Conservation (phyloP, 92 coral and sea anemone genomes). For the Galaxea fascicularis region DNA sequence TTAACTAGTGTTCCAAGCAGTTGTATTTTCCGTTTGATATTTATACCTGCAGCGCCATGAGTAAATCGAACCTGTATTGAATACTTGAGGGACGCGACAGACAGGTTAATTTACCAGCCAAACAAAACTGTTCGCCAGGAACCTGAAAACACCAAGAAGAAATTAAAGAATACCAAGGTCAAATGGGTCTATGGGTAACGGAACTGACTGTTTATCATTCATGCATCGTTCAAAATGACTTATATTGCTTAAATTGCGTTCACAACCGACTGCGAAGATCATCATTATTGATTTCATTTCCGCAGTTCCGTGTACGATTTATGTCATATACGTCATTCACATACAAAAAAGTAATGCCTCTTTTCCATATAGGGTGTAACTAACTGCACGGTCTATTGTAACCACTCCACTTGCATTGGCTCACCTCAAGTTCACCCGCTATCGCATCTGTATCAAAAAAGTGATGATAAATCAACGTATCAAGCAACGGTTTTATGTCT, state of each 20-base stretch:
- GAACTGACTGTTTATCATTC: too few species aligned
- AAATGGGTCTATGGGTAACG: background rate
- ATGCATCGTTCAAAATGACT: too few species aligned
- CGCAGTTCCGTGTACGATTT: too few species aligned
- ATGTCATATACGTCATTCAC: too few species aligned
- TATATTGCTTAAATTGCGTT: too few species aligned
- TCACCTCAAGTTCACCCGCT: conserved; percentile 74
- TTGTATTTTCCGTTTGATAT: background rate
- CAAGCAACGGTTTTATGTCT: conserved; percentile 40
- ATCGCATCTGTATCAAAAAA: conserved; percentile 55
- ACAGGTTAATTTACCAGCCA: conserved; percentile 79
- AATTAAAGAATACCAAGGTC: background rate
- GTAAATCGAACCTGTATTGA: conserved; percentile 75
- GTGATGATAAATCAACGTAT: conserved; percentile 74
- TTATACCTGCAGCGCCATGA: conserved; percentile 74
- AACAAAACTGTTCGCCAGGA: conserved; percentile 77
- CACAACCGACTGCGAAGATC: too few species aligned
- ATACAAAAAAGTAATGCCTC: too few species aligned
- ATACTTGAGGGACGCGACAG: conserved; percentile 60
- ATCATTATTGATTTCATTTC: too few species aligned
- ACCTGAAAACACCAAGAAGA: conserved; percentile 32
- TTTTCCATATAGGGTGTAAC: too few species aligned
- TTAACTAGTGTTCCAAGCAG: background rate
- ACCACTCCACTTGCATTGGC: background rate
- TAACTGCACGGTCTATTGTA: too few species aligned